These are phyloP conservation scores for Morphnarchus princeps DNA, from an alignment of 2,113 vertebrate genomes.

Conservation along the genomic window DNA sequence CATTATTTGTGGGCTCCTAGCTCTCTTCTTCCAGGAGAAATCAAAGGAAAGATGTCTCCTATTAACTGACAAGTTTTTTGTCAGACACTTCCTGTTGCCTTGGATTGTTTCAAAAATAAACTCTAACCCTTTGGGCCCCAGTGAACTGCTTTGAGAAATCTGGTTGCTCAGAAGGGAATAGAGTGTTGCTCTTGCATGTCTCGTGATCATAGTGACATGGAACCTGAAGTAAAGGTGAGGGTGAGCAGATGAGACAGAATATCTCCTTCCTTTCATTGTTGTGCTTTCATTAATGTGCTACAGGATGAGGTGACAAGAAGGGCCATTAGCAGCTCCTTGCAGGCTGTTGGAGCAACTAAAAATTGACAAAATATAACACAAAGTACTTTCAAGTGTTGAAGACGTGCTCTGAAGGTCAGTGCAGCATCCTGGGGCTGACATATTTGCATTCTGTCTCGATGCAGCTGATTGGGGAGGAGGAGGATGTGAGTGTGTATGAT, in stretches of 20 bases:
- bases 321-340: not conserved
- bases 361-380: not conserved
- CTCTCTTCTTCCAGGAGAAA: not conserved
- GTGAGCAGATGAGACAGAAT: not conserved
- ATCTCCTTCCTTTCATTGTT: not conserved
- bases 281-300: not conserved
- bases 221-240: not conserved
- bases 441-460: rapidly evolving
- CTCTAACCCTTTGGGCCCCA: not conserved
- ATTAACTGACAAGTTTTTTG: not conserved
- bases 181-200: not conserved
- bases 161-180: not conserved
- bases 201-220: rapidly evolving
- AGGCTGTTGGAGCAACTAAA: not conserved
- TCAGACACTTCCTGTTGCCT: not conserved
- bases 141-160: not conserved
- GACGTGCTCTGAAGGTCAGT: not conserved
- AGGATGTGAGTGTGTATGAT: constrained; percentile 97
- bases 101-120: not conserved
- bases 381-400: not conserved
- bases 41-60: not conserved
- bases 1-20: not conserved
- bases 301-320: not conserved
- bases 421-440: not conserved
- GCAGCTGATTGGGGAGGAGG: constrained; percentile 90